These are phyloP conservation scores for Sinella curviseta DNA, from an alignment of 1,140 invertebrate species.

Conservation along the genomic window DNA sequence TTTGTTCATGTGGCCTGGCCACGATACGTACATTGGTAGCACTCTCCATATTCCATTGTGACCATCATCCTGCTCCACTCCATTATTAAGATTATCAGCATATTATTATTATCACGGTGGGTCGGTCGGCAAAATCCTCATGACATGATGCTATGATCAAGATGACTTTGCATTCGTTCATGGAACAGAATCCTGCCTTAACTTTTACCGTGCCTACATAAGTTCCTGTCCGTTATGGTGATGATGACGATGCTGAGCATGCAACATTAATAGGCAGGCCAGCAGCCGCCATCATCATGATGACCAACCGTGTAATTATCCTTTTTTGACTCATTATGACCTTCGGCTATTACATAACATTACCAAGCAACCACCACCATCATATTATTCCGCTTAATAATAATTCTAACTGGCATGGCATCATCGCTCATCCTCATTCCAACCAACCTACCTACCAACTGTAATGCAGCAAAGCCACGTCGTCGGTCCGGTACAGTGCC, in stretches of 20 bases:
- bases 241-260: neutral
- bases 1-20: neutral
- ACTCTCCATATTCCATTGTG: no score
- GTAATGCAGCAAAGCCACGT: neutral
- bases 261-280: neutral
- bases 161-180: neutral
- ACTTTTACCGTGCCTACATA: neutral
- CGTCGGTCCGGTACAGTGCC: neutral
- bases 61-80: no score
- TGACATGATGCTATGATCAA: neutral
- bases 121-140: neutral
- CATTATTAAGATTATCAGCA: neutral
- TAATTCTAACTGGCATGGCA: neutral
- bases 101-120: neutral
- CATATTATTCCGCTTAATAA: neutral
- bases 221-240: no score
- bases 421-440: no score
- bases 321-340: constrained; percentile 20
- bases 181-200: no score
- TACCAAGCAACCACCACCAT: neutral
- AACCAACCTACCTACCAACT: no score
- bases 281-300: constrained; percentile 13
- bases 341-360: constrained; percentile 1
- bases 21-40: no score
- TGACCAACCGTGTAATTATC: constrained; percentile 26